phyloP scores from a whole-genome alignment of 1,140 invertebrate species.

The Charaxes varanes region DNA sequence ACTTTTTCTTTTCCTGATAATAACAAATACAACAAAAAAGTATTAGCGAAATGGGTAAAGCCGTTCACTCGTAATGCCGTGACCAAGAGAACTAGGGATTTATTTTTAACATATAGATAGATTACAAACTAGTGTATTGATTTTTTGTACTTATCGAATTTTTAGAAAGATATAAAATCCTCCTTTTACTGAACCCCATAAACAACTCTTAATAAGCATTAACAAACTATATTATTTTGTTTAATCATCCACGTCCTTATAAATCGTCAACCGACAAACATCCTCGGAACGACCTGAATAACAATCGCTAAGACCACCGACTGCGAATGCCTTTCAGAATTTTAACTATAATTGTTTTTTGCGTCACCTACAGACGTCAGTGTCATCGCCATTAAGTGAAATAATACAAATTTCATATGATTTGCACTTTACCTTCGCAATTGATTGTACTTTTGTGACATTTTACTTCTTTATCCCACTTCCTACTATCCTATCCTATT shows the following conservation, averaged over 20 bases:
- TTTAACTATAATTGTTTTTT: conserved; percentile 30
- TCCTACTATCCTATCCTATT: too few species aligned
- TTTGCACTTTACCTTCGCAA: neutral
- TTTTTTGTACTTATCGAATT: too few species aligned
- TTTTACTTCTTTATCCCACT: too few species aligned
- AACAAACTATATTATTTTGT: conserved; percentile 35
- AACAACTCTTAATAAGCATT: conserved; percentile 26
- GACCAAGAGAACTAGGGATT: too few species aligned
- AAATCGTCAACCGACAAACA: conserved; percentile 28
- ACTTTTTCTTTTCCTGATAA: too few species aligned
- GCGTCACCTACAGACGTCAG: conserved; percentile 18
- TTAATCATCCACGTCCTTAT: conserved; percentile 31
- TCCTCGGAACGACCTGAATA: conserved; percentile 31
- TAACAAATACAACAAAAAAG: too few species aligned
- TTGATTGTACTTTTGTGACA: conserved; percentile 2
- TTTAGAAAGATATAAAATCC: too few species aligned
- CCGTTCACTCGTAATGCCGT: too few species aligned
- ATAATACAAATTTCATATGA: conserved; percentile 10
- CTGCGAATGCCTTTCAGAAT: conserved; percentile 30
- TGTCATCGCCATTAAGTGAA: conserved; percentile 7
- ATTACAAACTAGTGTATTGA: too few species aligned
- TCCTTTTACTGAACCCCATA: conserved; percentile 11
- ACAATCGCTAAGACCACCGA: conserved; percentile 44
- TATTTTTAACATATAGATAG: too few species aligned
- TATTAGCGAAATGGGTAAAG: too few species aligned